These are phyloP conservation scores for Steinernema carpocapsae DNA, from an alignment of 2,888 invertebrate species.

Conservation along the genomic window DNA sequence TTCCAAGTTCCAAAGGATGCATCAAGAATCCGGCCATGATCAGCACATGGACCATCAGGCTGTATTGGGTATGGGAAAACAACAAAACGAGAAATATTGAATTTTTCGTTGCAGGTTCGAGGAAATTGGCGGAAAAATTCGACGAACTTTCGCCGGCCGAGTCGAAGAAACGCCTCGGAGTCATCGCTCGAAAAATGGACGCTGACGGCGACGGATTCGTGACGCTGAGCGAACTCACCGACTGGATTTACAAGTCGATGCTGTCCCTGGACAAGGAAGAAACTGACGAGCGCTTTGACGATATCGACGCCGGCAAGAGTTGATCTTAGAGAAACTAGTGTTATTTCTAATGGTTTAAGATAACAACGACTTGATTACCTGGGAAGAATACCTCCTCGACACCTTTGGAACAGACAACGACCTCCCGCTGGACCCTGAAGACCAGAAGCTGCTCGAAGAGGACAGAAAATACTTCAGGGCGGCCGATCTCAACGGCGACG, in stretches of 20 bases:
- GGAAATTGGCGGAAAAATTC: conserved; percentile 88
- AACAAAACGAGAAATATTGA: neutral
- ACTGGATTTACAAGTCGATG: conserved; percentile 92
- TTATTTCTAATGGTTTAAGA: conserved; percentile 71
- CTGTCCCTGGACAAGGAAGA: conserved; percentile 73
- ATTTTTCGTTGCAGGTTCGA: conserved; percentile 75
- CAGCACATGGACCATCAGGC: conserved; percentile 54
- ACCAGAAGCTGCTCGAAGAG: conserved; percentile 73
- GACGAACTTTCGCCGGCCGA: conserved; percentile 85
- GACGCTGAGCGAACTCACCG: conserved; percentile 75
- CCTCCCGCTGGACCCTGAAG: conserved; percentile 56
- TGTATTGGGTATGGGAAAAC: conserved; percentile 43
- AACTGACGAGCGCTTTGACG: conserved; percentile 69
- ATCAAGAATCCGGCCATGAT: conserved; percentile 42
- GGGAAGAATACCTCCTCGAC: conserved; percentile 88
- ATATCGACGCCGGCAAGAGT: conserved; percentile 75
- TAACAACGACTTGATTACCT: conserved; percentile 81
- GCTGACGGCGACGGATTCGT: conserved; percentile 80
- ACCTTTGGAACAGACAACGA: conserved; percentile 80
- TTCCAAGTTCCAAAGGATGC: conserved; percentile 32
- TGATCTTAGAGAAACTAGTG: neutral
- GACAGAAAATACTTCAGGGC: conserved; percentile 83
- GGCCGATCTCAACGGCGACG: conserved; percentile 83
- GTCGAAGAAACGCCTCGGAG: conserved; percentile 79
- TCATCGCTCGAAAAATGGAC: conserved; percentile 86